phyloP scores from a whole-genome alignment of 2,888 invertebrate species.

The Rotaria socialis region DNA sequence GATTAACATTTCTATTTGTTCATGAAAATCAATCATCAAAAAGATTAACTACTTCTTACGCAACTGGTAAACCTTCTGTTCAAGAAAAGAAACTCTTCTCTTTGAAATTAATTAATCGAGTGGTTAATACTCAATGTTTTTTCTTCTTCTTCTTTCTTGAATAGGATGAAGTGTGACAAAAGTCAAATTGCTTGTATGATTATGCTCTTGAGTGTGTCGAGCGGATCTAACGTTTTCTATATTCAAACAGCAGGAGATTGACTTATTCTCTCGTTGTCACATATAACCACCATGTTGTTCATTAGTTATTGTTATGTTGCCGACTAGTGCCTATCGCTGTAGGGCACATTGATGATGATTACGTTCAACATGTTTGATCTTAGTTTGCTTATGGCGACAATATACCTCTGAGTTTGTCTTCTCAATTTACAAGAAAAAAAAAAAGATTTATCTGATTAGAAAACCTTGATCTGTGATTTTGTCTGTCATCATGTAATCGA shows the following conservation, averaged over 20 bases:
- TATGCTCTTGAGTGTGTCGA: neutral
- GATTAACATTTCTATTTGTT: constrained; percentile 19
- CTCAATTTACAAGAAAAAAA: neutral
- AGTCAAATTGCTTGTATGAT: constrained; percentile 18
- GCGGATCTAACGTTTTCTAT: constrained; percentile 12
- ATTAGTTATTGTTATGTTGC: constrained; percentile 5
- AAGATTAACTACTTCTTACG: neutral
- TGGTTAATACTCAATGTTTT: neutral
- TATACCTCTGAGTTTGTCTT: constrained; percentile 2
- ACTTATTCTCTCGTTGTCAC: constrained; percentile 7
- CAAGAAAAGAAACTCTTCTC: neutral
- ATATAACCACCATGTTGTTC: constrained; percentile 23
- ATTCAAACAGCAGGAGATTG: constrained; percentile 1
- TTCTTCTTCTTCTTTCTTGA: neutral
- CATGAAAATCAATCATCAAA: constrained; percentile 20
- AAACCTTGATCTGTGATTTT: too few relatives aligned
- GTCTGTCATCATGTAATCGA: neutral
- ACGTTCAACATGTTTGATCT: constrained; percentile 16
- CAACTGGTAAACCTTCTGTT: neutral
- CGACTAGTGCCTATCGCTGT: neutral
- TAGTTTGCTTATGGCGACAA: neutral
- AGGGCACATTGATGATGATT: neutral
- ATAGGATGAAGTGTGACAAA: neutral
- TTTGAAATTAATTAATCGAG: neutral
- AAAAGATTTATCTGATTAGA: neutral